These are phyloP conservation scores for Pherbina coryleti DNA, from an alignment of 2,888 invertebrate species.

Conservation along the genomic window DNA sequence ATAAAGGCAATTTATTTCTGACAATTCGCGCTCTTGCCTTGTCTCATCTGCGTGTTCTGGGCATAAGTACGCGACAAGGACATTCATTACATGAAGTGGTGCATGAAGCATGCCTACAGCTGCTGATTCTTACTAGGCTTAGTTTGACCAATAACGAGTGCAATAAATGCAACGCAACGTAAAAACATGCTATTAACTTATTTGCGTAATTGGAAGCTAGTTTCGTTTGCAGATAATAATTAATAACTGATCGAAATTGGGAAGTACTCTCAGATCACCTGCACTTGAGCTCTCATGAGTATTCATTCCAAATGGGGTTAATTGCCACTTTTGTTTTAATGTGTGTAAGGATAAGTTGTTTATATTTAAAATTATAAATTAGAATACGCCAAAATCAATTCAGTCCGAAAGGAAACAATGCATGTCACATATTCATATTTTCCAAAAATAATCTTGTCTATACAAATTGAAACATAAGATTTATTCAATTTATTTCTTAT, in stretches of 20 bases:
- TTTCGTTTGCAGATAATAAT: conserved; percentile 62
- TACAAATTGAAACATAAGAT: too few relatives aligned
- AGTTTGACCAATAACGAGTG: conserved; percentile 16
- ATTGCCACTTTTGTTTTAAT: neutral
- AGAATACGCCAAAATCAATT: neutral
- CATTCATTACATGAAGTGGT: conserved; percentile 49
- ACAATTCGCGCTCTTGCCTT: conserved; percentile 33
- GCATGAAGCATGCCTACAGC: conserved; percentile 25
- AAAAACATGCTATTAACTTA: conserved; percentile 57
- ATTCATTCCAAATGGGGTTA: neutral
- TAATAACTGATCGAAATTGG: conserved; percentile 52
- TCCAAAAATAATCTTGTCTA: too few relatives aligned
- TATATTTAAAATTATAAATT: too few relatives aligned
- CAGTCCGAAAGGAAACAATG: neutral
- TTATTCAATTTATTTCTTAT: neutral
- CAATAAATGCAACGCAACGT: conserved; percentile 35
- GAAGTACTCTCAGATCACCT: conserved; percentile 45
- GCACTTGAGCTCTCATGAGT: conserved; percentile 16
- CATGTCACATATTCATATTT: neutral
- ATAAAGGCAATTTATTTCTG: conserved; percentile 62
- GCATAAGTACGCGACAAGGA: conserved; percentile 53
- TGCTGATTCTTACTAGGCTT: conserved; percentile 6
- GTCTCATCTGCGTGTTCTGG: conserved; percentile 30
- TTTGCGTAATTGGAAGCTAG: conserved; percentile 58
- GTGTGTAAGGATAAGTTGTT: neutral